A percentile compares a stretch with the other conserved stretches of the same genome.
Evolutionary conservation across 2,797 vertebrate species (phyloP).

Genomic region (Neoniphon sammara): DNA sequence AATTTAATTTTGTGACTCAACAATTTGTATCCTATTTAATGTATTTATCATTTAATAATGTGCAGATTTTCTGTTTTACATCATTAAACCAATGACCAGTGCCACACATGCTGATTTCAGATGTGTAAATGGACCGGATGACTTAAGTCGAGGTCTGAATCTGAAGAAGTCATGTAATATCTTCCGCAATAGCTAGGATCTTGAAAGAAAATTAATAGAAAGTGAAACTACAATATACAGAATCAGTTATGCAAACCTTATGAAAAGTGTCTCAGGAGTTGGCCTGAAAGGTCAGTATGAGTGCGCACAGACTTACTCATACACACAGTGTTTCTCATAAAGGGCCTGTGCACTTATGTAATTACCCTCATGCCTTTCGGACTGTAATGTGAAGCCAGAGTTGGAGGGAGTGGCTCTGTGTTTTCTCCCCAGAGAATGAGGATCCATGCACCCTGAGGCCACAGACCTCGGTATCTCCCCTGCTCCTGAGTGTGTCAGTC

Average conservation of each 20-base stretch:
- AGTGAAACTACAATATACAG: no score
- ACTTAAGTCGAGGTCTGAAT: no score
- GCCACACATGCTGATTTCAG: no score
- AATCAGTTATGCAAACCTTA: background rate
- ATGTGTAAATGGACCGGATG: no score
- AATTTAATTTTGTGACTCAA: no score
- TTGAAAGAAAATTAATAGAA: no score
- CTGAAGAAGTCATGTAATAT: no score
- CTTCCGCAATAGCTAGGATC: no score
- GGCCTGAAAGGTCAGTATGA: background rate
- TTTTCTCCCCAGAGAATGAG: slow-evolving; percentile 18
- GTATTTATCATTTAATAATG: no score
- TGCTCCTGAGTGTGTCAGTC: slow-evolving; percentile 31
- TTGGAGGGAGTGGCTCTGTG: slow-evolving; percentile 16
- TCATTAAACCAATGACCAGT: no score
- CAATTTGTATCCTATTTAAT: no score
- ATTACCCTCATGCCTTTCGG: slow-evolving; percentile 18
- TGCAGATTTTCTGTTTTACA: no score
- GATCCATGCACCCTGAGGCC: slow-evolving; percentile 1
- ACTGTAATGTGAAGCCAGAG: slow-evolving; percentile 11
- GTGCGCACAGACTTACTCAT: background rate
- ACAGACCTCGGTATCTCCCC: background rate
- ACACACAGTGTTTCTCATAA: slow-evolving; percentile 27
- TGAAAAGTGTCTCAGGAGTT: slow-evolving; percentile 19
- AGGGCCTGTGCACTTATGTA: background rate